These are phyloP conservation scores for Paracentrotus lividus DNA, from an alignment of 53 echinoderm and acorn worm genomes.

Conservation along the genomic window DNA sequence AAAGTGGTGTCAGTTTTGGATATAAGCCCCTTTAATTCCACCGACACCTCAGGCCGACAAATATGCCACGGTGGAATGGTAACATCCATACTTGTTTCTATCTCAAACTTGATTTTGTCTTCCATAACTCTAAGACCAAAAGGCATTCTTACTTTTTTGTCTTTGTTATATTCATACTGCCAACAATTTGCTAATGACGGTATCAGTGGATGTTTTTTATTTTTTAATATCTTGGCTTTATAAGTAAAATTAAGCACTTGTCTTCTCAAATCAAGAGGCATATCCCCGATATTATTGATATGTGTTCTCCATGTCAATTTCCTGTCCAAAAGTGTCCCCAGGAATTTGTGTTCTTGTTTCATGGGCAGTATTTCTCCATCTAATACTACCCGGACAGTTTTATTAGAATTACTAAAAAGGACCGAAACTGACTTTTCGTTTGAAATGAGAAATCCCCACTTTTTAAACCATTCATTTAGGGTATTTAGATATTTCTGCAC, in stretches of 20 bases:
- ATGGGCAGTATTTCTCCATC: not conserved
- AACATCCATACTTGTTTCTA: not conserved
- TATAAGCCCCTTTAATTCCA: not conserved
- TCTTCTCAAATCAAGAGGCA: too few species aligned
- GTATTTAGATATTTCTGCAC: not conserved
- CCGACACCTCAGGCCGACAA: not conserved
- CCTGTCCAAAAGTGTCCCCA: not conserved
- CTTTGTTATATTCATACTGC: not conserved
- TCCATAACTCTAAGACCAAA: not conserved
- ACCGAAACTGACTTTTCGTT: not conserved
- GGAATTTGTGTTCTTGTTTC: not conserved
- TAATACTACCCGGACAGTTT: not conserved
- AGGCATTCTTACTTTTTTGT: not conserved
- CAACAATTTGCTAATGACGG: not conserved
- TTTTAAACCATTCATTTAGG: constrained; percentile 16
- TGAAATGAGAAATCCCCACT: not conserved
- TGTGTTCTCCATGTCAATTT: not conserved
- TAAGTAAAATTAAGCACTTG: too few species aligned
- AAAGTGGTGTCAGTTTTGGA: not conserved
- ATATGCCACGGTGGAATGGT: not conserved
- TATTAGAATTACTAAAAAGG: not conserved
- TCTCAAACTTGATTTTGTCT: not conserved
- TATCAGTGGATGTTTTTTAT: too few species aligned
- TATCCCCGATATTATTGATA: not conserved
- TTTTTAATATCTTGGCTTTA: too few species aligned